phyloP scores from a whole-genome alignment of 2,888 invertebrate species.

The Sesamia inferens region DNA sequence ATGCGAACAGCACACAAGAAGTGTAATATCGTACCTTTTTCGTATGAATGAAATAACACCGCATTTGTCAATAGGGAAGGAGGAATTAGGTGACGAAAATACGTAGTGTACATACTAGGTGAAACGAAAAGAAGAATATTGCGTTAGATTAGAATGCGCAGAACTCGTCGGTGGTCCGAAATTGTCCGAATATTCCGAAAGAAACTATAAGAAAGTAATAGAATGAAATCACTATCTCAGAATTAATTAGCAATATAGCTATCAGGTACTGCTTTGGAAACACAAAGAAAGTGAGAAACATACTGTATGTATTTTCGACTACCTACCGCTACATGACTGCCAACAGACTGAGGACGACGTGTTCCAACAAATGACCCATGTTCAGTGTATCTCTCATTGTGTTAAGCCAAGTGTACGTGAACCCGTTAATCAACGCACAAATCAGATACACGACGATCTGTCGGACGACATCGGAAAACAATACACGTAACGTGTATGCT shows the following conservation, averaged over 20 bases:
- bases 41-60: conserved; percentile 50
- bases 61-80: conserved; percentile 46
- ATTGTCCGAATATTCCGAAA: too few relatives aligned
- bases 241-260: too few relatives aligned
- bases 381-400: conserved; percentile 13
- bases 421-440: background rate
- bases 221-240: too few relatives aligned
- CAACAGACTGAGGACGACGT: conserved; percentile 9
- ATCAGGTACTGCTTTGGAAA: too few relatives aligned
- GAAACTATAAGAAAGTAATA: too few relatives aligned
- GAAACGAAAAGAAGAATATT: conserved; percentile 25
- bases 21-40: conserved; percentile 41
- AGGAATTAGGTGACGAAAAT: conserved; percentile 19
- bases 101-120: conserved; percentile 15
- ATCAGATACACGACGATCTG: too few relatives aligned
- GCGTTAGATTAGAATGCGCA: conserved; percentile 31
- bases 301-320: background rate
- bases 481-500: too few relatives aligned
- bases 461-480: too few relatives aligned
- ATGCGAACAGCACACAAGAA: conserved; percentile 15
- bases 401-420: background rate
- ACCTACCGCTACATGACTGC: background rate
- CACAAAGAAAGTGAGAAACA: background rate
- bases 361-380: conserved; percentile 23
- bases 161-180: conserved; percentile 18